phyloP scores from a whole-genome alignment of 2,113 vertebrate genomes.

The Spilogale gracilis region DNA sequence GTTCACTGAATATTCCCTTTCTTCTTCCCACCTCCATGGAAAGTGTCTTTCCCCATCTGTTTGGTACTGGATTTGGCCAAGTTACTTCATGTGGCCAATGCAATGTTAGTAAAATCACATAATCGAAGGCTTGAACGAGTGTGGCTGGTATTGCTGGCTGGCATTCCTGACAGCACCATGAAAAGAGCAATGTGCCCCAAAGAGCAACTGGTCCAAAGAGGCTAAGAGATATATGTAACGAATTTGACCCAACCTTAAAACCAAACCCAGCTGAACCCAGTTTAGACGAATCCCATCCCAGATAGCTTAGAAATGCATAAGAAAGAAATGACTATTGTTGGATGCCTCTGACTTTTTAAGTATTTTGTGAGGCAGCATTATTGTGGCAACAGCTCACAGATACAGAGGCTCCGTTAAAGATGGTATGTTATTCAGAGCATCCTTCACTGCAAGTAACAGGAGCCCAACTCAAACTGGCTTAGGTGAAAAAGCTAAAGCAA shows the following conservation, averaged over 20 bases:
- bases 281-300: not conserved
- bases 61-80: not conserved
- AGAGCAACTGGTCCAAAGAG: not conserved
- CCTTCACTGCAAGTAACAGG: not conserved
- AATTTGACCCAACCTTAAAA: not conserved
- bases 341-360: not conserved
- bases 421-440: not conserved
- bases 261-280: not conserved
- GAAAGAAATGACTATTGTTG: not conserved
- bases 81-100: not conserved
- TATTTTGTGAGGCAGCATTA: not conserved
- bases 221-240: not conserved
- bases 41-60: not conserved
- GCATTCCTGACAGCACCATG: not conserved
- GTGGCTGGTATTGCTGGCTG: not conserved
- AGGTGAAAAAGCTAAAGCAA: not conserved
- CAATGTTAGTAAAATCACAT: not conserved
- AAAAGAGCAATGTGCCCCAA: not conserved
- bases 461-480: not conserved
- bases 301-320: not conserved
- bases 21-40: not conserved
- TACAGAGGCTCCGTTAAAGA: not conserved
- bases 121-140: not conserved
- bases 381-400: not conserved
- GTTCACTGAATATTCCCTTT: not conserved